phyloP scores from a whole-genome alignment of 2,888 invertebrate species.

The Drosophila meridiana region DNA sequence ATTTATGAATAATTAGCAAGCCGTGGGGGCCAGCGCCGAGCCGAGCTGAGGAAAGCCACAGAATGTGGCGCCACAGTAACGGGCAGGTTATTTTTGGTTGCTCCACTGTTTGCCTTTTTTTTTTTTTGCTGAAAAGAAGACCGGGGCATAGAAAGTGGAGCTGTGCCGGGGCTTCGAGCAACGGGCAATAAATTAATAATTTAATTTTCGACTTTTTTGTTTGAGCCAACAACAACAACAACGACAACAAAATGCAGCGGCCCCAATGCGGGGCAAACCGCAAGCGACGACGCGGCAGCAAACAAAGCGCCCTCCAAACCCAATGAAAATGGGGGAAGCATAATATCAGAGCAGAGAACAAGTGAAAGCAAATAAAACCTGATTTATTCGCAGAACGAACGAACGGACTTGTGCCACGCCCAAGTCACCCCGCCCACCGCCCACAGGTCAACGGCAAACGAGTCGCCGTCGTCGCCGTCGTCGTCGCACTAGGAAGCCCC shows the following conservation, averaged over 20 bases:
- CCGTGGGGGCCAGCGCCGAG: conserved; percentile 39
- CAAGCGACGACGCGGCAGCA: conserved; percentile 59
- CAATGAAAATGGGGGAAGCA: conserved; percentile 44
- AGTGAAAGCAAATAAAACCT: conserved; percentile 79
- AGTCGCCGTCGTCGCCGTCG: conserved; percentile 23
- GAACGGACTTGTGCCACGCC: conserved; percentile 20
- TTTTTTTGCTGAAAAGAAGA: conserved; percentile 31
- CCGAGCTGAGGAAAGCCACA: conserved; percentile 52
- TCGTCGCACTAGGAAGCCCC: conserved; percentile 57
- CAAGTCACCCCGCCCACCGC: not conserved
- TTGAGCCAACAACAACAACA: conserved; percentile 48
- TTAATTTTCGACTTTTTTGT: conserved; percentile 82
- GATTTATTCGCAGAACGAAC: conserved; percentile 63
- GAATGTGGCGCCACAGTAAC: conserved; percentile 58
- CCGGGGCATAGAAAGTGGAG: conserved; percentile 43
- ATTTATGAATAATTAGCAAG: conserved; percentile 82
- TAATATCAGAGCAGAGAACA: conserved; percentile 72
- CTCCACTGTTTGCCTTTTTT: conserved; percentile 27
- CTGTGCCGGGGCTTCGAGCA: conserved; percentile 39
- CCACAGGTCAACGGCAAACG: conserved; percentile 45
- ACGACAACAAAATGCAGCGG: conserved; percentile 49
- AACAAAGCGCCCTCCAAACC: conserved; percentile 44
- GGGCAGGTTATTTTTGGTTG: conserved; percentile 44
- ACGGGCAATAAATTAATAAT: conserved; percentile 82
- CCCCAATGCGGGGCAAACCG: conserved; percentile 46